Conservation (phyloP, 2,888 invertebrate species). For the Sinohyriopsis cumingii region DNA sequence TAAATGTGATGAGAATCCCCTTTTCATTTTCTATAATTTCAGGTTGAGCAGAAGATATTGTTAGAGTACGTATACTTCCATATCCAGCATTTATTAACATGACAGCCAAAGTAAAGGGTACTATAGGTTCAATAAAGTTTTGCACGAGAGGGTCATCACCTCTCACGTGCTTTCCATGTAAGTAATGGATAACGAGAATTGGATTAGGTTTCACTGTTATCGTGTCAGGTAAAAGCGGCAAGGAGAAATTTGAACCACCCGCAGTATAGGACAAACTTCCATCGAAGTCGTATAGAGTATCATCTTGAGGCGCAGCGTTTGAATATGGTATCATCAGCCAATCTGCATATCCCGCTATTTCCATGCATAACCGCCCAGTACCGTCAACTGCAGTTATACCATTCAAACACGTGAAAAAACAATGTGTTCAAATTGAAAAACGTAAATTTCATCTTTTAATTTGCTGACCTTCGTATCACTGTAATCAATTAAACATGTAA, state of each 20-base stretch:
- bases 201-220: slow-evolving; percentile 56
- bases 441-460: background rate
- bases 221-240: slow-evolving; percentile 48
- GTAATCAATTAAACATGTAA: no score
- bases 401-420: background rate
- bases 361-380: slow-evolving; percentile 29
- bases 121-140: slow-evolving; percentile 35
- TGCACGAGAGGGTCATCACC: slow-evolving; percentile 51
- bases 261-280: slow-evolving; percentile 50
- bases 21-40: slow-evolving; percentile 58
- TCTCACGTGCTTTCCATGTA: slow-evolving; percentile 51
- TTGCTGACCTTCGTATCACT: no score
- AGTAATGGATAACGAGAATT: slow-evolving; percentile 46
- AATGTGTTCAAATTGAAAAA: background rate
- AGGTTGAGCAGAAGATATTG: slow-evolving; percentile 53
- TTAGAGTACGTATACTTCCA: slow-evolving; percentile 40
- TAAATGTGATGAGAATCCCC: slow-evolving; percentile 46
- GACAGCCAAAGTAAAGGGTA: slow-evolving; percentile 50
- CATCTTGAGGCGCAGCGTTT: slow-evolving; percentile 41
- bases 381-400: slow-evolving; percentile 46
- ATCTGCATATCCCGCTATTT: slow-evolving; percentile 31
- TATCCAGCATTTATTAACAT: slow-evolving; percentile 45
- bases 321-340: slow-evolving; percentile 56
- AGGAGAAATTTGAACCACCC: slow-evolving; percentile 38
- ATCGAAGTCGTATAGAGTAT: slow-evolving; percentile 45